Base-by-base conservation (phyloP, 2,888 invertebrate genomes). In the Agapostemon virescens region DNA sequence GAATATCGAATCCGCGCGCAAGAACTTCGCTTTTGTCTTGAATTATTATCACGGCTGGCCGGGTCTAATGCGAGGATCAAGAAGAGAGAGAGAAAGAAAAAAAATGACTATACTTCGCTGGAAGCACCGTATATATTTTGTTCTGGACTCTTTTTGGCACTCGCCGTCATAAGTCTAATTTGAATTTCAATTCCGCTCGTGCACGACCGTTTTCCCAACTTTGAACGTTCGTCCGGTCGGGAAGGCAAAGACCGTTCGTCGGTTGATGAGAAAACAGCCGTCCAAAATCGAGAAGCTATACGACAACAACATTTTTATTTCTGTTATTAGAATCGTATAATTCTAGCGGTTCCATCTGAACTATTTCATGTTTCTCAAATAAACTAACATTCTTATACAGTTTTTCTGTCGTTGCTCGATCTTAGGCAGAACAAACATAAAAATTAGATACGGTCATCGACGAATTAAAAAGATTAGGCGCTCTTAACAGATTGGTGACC, bases 1-100 rank as follows among this genome's bases (percentile, higher is more conserved):
- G 90, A 88, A 90, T 90, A 89, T 89, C 87, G 86, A 90, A 88
- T 88, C 89, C 85, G 83, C 79, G 33, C 75, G 77, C 77, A 76
- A 67, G 45, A 87, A 86, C 83, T 86, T 86, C 77, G 69, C 81
- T 75, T 81, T 81, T 74, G 77, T 73, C 79, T 78, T 84, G 85
- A 88, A 87, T 87, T 84, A 87, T 88, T 85, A 85, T 86, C 83
- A 78, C 77, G 83, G 74, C 69, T 70, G 79, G 74, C 64, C 77
- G 17, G 72, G 77, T 73, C 80, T 75, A 72, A 74, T 76, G 66
- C 33, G 58, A 76, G 70, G 52, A 40, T 49, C 55, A 26, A n/a
- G 33, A 74, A 72, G 42, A 40, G 40, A 66, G 15, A 15, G 15
- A 58, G 15, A 81, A 74, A 73, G 84, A 85, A 81, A 77, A n/a